These are phyloP conservation scores for Corythornis leucogaster DNA, from an alignment of 2,797 vertebrate species.

Conservation along the genomic window DNA sequence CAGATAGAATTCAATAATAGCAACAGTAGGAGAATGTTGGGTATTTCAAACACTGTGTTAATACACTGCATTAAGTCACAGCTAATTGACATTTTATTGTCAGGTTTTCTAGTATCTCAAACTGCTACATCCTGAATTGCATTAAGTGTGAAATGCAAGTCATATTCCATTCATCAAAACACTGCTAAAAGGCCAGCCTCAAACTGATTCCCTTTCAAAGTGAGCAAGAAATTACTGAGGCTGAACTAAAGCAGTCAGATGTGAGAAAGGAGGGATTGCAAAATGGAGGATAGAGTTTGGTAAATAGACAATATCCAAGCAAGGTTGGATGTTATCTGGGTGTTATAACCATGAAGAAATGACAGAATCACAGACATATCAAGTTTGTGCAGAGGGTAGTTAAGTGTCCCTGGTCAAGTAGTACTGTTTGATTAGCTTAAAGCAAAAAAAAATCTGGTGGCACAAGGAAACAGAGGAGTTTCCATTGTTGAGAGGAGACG, in stretches of 20 bases:
- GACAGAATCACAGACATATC: not conserved
- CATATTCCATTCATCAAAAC: not conserved
- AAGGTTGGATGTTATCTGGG: not conserved
- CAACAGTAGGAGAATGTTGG: not conserved
- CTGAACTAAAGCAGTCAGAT: not conserved
- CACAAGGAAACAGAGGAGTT: not conserved
- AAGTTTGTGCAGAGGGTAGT: not conserved
- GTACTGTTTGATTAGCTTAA: not conserved
- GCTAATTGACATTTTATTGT: slow-evolving; percentile 51
- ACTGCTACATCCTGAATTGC: slow-evolving; percentile 7
- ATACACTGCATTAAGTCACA: not conserved
- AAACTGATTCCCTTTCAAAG: not conserved
- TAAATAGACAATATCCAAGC: not conserved
- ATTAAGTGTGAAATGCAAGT: slow-evolving; percentile 20
- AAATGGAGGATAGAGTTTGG: rapidly evolving
- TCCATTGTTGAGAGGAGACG: not conserved
- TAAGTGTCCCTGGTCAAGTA: not conserved
- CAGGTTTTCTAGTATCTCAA: not conserved
- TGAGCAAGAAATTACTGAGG: not conserved
- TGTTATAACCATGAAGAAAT: not conserved
- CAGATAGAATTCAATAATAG: not conserved
- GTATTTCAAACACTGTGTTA: not conserved
- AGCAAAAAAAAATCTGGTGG: not conserved
- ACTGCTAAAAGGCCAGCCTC: not conserved
- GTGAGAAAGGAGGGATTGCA: not conserved